These are phyloP conservation scores for Andinoacara biseriatus DNA, from an alignment of 2,113 vertebrate species.

Conservation along the genomic window DNA sequence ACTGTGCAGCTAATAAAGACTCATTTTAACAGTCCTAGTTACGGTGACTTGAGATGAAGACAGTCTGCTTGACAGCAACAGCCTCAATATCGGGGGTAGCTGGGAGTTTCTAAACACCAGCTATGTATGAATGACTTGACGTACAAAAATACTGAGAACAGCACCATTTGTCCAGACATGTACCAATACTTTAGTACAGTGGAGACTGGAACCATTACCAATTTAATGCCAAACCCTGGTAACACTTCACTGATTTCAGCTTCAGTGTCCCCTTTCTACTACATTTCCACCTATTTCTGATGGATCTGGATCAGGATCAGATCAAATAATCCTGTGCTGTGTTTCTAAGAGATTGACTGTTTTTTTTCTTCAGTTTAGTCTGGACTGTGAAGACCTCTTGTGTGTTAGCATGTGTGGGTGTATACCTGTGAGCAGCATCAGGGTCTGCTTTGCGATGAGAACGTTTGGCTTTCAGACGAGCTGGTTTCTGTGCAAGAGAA, in stretches of 20 bases:
- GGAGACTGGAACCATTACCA: not conserved
- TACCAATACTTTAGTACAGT: not conserved
- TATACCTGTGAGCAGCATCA: constrained; percentile 92
- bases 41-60: not conserved
- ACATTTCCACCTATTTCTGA: not conserved
- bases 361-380: not conserved
- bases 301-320: not conserved
- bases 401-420: not conserved
- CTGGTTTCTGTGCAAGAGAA: constrained; percentile 83
- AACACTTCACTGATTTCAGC: not conserved
- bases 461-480: constrained; percentile 91
- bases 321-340: not conserved
- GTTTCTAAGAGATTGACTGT: not conserved
- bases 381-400: not conserved
- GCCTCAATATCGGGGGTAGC: not conserved
- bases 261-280: not conserved
- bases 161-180: not conserved
- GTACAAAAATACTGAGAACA: not conserved
- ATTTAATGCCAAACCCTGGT: not conserved
- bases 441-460: constrained; percentile 95
- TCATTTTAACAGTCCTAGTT: not conserved
- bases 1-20: not conserved
- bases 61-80: not conserved
- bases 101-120: not conserved
- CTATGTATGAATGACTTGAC: not conserved